Evolutionary conservation across 2,113 vertebrate species (phyloP).

Genomic region (Spheniscus mendiculus): DNA sequence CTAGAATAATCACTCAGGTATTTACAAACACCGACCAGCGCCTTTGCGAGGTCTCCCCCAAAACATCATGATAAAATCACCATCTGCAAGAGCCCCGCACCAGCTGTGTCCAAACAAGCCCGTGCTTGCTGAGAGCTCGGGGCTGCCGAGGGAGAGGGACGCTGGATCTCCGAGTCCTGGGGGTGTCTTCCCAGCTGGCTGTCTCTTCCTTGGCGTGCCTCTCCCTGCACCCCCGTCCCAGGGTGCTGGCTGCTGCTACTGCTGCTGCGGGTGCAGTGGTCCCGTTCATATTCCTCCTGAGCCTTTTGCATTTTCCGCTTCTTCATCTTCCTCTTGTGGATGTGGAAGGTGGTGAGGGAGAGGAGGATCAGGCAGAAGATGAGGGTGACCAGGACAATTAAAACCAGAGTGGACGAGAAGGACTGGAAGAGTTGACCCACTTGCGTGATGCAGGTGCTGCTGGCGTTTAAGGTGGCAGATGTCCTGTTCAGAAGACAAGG

Average conservation of each 20-base stretch:
- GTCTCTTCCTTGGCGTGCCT: conserved; percentile 65
- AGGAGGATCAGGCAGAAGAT: conserved; percentile 92
- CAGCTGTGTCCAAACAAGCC: conserved; percentile 76
- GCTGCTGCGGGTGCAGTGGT: conserved; percentile 84
- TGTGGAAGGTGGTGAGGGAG: conserved; percentile 93
- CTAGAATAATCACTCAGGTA: conserved; percentile 74
- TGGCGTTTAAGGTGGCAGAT: conserved; percentile 70
- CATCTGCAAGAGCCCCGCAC: conserved; percentile 77
- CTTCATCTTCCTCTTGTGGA: conserved; percentile 96
- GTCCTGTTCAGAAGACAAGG: conserved; percentile 84
- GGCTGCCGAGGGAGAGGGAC: conserved; percentile 34
- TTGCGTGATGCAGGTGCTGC: conserved; percentile 86
- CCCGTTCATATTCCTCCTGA: conserved; percentile 96
- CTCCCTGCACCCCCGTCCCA: conserved; percentile 20
- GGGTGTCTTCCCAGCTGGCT: conserved; percentile 68
- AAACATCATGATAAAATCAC: conserved; percentile 84
- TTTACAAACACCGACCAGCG: conserved; percentile 79
- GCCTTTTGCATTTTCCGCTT: conserved; percentile 94
- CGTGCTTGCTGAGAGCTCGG: conserved; percentile 46
- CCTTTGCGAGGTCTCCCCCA: conserved; percentile 47
- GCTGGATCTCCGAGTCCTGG: conserved; percentile 70
- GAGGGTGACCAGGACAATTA: conserved; percentile 90
- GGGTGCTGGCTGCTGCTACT: conserved; percentile 43
- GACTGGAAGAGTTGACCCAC: conserved; percentile 89
- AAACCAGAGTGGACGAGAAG: conserved; percentile 92